Conservation (phyloP, 2,797 vertebrate species). For the Hippoglossus hippoglossus region DNA sequence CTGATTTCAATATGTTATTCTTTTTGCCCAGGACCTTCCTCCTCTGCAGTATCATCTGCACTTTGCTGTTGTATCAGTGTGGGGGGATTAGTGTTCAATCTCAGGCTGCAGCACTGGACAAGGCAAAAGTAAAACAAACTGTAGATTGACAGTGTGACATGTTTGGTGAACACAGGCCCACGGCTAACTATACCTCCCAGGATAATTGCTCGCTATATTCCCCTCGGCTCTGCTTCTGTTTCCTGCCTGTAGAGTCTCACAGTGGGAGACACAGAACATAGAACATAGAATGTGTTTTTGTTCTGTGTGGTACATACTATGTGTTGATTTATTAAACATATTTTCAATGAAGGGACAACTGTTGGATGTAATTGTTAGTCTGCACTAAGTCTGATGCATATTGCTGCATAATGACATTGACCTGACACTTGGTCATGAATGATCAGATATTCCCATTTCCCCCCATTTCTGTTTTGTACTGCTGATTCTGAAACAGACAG, state of each 20-base stretch:
- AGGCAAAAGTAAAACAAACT: slow-evolving; percentile 59
- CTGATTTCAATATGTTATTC: slow-evolving; percentile 11
- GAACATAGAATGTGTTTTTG: slow-evolving; percentile 16
- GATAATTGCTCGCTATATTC: slow-evolving; percentile 65
- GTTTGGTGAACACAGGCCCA: slow-evolving; percentile 50
- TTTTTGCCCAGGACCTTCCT: neutral
- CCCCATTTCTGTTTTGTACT: slow-evolving; percentile 29
- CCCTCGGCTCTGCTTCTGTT: slow-evolving; percentile 37
- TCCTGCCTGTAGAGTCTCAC: slow-evolving; percentile 55
- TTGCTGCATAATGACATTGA: too few species aligned
- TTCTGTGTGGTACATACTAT: neutral
- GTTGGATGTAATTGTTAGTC: too few species aligned
- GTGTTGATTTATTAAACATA: too few species aligned
- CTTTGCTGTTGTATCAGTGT: slow-evolving; percentile 19
- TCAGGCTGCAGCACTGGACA: slow-evolving; percentile 31
- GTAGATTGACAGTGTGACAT: slow-evolving; percentile 58
- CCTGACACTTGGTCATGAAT: too few species aligned
- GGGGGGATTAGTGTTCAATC: slow-evolving; percentile 39
- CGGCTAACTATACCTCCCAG: slow-evolving; percentile 52
- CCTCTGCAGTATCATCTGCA: slow-evolving; percentile 21
- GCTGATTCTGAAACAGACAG: slow-evolving; percentile 1
- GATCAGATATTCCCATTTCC: neutral
- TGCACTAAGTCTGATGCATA: neutral
- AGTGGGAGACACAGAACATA: slow-evolving; percentile 32
- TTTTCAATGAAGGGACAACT: too few species aligned